A percentile compares a stretch with the other conserved stretches of the same genome.
Evolutionary conservation across 53 echinoderm and acorn worm genomes (phyloP).

Genomic region (Crossaster papposus): DNA sequence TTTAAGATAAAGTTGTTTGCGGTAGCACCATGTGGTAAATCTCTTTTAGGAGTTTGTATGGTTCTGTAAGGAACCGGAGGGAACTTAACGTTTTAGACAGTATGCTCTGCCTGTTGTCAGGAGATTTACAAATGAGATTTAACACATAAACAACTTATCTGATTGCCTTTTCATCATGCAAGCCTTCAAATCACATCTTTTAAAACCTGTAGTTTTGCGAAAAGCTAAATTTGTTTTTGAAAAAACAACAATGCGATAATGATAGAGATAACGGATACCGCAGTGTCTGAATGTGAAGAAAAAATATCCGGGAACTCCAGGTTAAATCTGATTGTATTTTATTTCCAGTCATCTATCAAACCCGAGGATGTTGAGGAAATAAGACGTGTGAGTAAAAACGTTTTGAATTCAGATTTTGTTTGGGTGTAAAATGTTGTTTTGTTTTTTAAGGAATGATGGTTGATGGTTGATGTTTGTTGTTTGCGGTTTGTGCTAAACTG

Average conservation of each 20-base stretch:
- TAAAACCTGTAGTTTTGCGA: too few relatives aligned
- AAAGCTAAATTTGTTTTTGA: too few relatives aligned
- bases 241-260: background rate
- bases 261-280: background rate
- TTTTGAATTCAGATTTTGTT: background rate
- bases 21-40: too few relatives aligned
- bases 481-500: background rate
- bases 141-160: too few relatives aligned
- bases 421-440: background rate
- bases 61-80: too few relatives aligned
- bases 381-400: slow-evolving; percentile 40
- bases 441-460: background rate
- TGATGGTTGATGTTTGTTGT: background rate
- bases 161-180: too few relatives aligned
- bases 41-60: too few relatives aligned
- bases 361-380: slow-evolving; percentile 45
- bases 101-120: too few relatives aligned
- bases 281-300: background rate
- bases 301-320: background rate
- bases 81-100: too few relatives aligned
- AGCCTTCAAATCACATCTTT: too few relatives aligned
- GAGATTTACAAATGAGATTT: too few relatives aligned
- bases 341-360: slow-evolving; percentile 51
- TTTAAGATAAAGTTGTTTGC: too few relatives aligned
- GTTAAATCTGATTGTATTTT: slow-evolving; percentile 41